Evolutionary conservation across 1,140 invertebrate genomes (phyloP), one percentile per base, ranked within the genome.

Genomic region (Pseudomyrmex pallidus): DNA sequence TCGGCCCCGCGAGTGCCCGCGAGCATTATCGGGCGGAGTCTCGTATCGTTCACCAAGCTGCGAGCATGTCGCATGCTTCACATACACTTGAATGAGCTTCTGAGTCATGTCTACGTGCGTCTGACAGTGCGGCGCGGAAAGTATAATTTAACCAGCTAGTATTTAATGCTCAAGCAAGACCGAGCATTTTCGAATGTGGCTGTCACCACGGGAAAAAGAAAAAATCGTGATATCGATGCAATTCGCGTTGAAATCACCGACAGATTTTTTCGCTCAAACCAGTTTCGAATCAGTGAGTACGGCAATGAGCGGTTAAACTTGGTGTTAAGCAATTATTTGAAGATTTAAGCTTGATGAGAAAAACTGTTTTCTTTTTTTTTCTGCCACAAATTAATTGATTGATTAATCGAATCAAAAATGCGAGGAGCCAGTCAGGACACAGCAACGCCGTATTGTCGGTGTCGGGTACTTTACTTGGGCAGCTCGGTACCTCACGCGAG

Each of bases 401-500:
- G 9, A n/a, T n/a, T 7, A 57, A 3, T 2, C 10, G 1, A 68
- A 25, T 56, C 1, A 10, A 91, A 89, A 59, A 94, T 94, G 93
- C 92, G 92, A 85, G 93, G 93, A 64, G 91, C 93, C 10, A 92
- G 91, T 86, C 93, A 94, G 17, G 93, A 94, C 1, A 78, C 90
- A 52, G 92, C 98, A 77, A 99, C 98, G 84, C 98, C 98, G 87
- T 99, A 99, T 89, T 99, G 98, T 94, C 96, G 98, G 87, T 99
- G 98, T 94, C 96, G 99, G 72, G 99, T 99, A n/a, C 95, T 99
- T 62, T 99, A 99, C 93, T 95, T 99, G 87, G 99, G 99, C 56
- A 99, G 98, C 85, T 97, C 99, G 0, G 99, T 99, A 82, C 99
- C 99, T 5, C 97, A 99, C 89, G 97, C 99, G 91, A 99, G 99